A percentile compares a stretch with the other conserved stretches of the same genome.
Conservation (phyloP, 1,140 invertebrate genomes). For the Leptoteleia sp. region DNA sequence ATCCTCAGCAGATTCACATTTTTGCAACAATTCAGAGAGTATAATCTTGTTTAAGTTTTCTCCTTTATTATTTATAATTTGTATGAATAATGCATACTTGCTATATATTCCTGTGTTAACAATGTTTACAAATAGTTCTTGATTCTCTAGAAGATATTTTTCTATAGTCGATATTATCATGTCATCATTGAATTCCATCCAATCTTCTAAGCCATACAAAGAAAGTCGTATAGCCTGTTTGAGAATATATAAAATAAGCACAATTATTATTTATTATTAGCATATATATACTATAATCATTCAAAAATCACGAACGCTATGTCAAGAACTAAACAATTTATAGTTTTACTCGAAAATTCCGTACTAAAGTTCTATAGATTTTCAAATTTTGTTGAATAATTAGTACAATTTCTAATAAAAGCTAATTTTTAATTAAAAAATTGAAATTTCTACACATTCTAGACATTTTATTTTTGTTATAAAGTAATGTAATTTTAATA, state of each 20-base stretch:
- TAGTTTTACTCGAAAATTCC: too few species aligned
- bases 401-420: too few species aligned
- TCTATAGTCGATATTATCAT: constrained; percentile 52
- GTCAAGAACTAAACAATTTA: too few species aligned
- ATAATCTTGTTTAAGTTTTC: constrained; percentile 73
- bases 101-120: background rate
- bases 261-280: too few species aligned
- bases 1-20: constrained; percentile 25
- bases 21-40: constrained; percentile 62
- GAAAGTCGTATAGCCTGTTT: constrained; percentile 83
- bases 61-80: constrained; percentile 61
- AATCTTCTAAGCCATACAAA: constrained; percentile 83
- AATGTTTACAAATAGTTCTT: constrained; percentile 20
- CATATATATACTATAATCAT: too few species aligned
- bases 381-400: too few species aligned
- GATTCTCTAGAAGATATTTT: constrained; percentile 60
- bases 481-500: too few species aligned
- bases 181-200: constrained; percentile 69
- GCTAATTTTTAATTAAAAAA: too few species aligned
- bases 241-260: constrained; percentile 28
- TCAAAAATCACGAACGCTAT: too few species aligned
- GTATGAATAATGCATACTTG: constrained; percentile 15
- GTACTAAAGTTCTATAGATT: too few species aligned
- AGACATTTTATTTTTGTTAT: too few species aligned
- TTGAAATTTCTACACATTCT: too few species aligned